These are phyloP conservation scores for Ormyrus thymus DNA, from an alignment of 2,888 invertebrate genomes.

Conservation along the genomic window DNA sequence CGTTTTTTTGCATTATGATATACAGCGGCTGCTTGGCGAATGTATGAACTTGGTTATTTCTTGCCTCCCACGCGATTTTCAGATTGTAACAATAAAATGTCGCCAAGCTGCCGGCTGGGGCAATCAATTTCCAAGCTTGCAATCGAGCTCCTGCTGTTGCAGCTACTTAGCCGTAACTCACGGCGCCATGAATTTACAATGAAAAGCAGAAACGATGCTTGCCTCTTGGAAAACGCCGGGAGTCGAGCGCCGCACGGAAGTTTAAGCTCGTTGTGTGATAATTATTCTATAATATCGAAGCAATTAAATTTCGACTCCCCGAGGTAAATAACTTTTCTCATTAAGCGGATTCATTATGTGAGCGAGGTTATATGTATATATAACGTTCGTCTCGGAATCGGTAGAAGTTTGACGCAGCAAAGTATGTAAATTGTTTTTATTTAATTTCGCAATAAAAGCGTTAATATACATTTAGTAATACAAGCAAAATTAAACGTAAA, in stretches of 20 bases:
- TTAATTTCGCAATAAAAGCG: too few species aligned
- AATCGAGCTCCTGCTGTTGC: neutral
- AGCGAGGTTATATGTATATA: too few species aligned
- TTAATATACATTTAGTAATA: too few species aligned
- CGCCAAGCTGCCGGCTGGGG: neutral
- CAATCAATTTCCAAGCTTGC: constrained; percentile 20
- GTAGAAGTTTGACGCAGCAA: too few species aligned
- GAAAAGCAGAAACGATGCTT: neutral
- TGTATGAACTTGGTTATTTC: neutral
- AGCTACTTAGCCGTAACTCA: neutral
- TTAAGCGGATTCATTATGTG: neutral
- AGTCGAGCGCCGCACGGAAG: neutral
- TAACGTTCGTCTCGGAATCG: too few species aligned
- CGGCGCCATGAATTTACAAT: constrained; percentile 8
- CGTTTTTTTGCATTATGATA: too few species aligned
- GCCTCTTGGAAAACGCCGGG: neutral
- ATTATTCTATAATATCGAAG: constrained; percentile 21
- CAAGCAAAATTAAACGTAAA: too few species aligned
- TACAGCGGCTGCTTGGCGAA: too few species aligned
- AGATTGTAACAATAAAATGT: constrained; percentile 6
- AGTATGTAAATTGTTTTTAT: too few species aligned
- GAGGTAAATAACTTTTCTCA: constrained; percentile 11
- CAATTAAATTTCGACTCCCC: constrained; percentile 3
- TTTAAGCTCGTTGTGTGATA: neutral
- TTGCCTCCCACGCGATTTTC: neutral